Evolutionary conservation across 2,797 vertebrate genomes (phyloP).

Genomic region (Pyrocephalus nanus): DNA sequence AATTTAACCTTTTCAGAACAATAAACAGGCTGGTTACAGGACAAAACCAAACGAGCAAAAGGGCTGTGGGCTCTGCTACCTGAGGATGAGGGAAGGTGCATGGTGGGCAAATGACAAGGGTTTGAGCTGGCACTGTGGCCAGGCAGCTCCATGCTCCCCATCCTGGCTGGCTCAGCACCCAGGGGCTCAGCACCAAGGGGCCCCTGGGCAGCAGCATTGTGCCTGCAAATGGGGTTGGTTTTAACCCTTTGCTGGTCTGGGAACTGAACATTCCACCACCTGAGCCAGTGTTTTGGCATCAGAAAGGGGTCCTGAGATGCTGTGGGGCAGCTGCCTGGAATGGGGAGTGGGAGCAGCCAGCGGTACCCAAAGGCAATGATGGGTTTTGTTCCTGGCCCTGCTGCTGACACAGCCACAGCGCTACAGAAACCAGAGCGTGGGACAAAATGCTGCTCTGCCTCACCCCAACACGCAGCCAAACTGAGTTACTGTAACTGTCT

Average conservation of each 20-base stretch:
- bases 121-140: not conserved
- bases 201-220: not conserved
- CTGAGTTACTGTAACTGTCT: fast-evolving
- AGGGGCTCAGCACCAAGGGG: not conserved
- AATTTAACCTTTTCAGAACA: slow-evolving; percentile 63
- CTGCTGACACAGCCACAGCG: fast-evolving
- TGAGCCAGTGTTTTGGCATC: not conserved
- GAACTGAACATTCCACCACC: not conserved
- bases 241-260: not conserved
- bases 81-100: fast-evolving
- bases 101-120: not conserved
- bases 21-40: not conserved
- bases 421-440: fast-evolving
- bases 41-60: not conserved
- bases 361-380: not conserved
- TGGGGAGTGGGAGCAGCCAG: not conserved
- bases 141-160: not conserved
- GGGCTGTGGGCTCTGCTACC: not conserved
- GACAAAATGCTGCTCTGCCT: not conserved
- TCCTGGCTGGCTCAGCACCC: not conserved
- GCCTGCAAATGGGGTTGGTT: not conserved
- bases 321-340: not conserved
- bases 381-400: not conserved
- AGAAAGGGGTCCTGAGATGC: not conserved
- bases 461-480: not conserved